phyloP scores from a whole-genome alignment of 2,797 vertebrate species.

The Pseudopleuronectes americanus region DNA sequence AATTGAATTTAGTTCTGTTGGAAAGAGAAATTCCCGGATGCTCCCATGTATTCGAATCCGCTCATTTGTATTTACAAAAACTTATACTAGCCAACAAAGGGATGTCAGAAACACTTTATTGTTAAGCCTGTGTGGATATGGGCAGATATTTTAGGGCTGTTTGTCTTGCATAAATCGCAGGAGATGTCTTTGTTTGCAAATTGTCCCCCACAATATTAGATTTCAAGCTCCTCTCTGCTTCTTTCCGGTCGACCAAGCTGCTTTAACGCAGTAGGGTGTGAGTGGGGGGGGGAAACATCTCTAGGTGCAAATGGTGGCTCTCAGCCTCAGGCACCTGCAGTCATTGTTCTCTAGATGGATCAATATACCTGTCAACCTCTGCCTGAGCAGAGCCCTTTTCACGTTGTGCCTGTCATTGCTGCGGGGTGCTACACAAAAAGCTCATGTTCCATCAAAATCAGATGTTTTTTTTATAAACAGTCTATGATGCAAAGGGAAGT shows the following conservation, averaged over 20 bases:
- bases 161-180: slow-evolving; percentile 14
- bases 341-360: slow-evolving; percentile 60
- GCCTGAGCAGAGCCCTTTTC: slow-evolving; percentile 50
- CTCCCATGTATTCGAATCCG: no score
- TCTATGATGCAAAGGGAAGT: no score
- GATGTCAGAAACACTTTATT: no score
- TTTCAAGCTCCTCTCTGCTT: slow-evolving; percentile 30
- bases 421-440: slow-evolving; percentile 32
- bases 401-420: slow-evolving; percentile 44
- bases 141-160: slow-evolving; percentile 14
- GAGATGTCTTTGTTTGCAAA: slow-evolving; percentile 10
- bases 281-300: slow-evolving; percentile 1
- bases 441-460: slow-evolving; percentile 34
- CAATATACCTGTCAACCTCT: slow-evolving; percentile 71
- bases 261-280: slow-evolving; percentile 22
- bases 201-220: slow-evolving; percentile 1
- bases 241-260: slow-evolving; percentile 35
- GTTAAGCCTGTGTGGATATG: slow-evolving; percentile 12
- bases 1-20: no score
- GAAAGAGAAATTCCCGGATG: no score
- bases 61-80: no score
- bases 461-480: no score
- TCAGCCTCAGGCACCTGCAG: slow-evolving; percentile 36
- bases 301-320: slow-evolving; percentile 37
- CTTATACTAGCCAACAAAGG: no score